phyloP scores from a whole-genome alignment of 2,888 invertebrate species.

The Calameuta idolon region DNA sequence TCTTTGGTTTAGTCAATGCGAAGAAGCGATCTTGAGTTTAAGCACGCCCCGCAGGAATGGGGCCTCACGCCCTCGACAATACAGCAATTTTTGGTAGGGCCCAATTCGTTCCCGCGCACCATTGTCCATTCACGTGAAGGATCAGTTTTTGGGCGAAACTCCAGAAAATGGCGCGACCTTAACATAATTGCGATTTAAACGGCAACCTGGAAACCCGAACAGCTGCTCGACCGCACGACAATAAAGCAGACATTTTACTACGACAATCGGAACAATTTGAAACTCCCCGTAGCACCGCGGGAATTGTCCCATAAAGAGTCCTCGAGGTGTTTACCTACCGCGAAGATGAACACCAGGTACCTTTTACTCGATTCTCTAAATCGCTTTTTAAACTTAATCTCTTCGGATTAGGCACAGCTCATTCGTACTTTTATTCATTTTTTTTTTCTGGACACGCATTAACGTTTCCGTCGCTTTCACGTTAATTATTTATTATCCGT shows the following conservation, averaged over 20 bases:
- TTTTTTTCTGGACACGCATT: background rate
- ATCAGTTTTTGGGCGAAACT: constrained; percentile 26
- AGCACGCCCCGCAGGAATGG: background rate
- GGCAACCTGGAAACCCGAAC: constrained; percentile 34
- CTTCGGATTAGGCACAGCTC: background rate
- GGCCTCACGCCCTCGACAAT: constrained; percentile 34
- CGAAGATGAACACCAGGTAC: background rate
- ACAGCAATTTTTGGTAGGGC: constrained; percentile 21
- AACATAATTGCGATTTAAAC: constrained; percentile 62
- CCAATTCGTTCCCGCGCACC: constrained; percentile 11
- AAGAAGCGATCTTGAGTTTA: background rate
- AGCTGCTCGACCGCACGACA: constrained; percentile 49
- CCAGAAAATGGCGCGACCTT: constrained; percentile 18
- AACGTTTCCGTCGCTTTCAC: background rate
- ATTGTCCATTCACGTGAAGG: constrained; percentile 21
- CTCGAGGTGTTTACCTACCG: background rate
- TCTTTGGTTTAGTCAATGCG: background rate
- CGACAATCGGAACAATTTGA: constrained; percentile 62
- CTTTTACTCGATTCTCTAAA: background rate
- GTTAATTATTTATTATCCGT: background rate
- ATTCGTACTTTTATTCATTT: background rate
- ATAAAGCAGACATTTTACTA: constrained; percentile 49
- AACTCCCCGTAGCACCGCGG: constrained; percentile 35
- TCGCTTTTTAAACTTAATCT: background rate
- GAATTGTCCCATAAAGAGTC: background rate